Evolutionary conservation across 1,140 invertebrate species (phyloP).

Genomic region (Bicyclus anynana): DNA sequence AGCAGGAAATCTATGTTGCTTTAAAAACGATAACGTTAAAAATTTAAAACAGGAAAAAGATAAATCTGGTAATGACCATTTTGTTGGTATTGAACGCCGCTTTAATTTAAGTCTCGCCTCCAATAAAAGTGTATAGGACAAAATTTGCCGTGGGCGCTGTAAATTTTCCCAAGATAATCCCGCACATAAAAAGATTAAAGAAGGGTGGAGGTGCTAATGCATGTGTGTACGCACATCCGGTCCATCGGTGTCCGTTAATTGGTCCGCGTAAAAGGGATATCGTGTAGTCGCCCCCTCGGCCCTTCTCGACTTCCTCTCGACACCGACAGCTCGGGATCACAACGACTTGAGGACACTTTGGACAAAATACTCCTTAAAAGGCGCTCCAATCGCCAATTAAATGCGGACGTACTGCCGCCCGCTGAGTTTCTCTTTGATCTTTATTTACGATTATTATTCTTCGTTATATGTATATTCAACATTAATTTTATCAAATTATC

Average conservation of each 20-base stretch:
- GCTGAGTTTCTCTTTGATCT: constrained; percentile 36
- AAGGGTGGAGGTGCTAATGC: constrained; percentile 70
- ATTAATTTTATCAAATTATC: constrained; percentile 7
- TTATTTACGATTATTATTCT: constrained; percentile 30
- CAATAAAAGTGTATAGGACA: constrained; percentile 5
- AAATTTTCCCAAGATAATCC: constrained; percentile 51
- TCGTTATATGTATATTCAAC: not conserved
- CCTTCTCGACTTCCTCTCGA: constrained; percentile 51
- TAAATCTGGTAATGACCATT: not conserved
- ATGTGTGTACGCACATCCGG: constrained; percentile 67
- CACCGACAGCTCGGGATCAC: constrained; percentile 44
- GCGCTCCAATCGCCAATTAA: constrained; percentile 42
- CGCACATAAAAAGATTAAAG: constrained; percentile 65
- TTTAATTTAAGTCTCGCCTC: not conserved
- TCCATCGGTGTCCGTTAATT: constrained; percentile 70
- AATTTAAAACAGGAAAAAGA: constrained; percentile 9
- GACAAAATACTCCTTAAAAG: constrained; percentile 46
- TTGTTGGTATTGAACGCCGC: not conserved
- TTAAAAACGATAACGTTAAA: constrained; percentile 9
- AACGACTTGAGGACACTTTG: constrained; percentile 34
- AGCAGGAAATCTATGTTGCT: constrained; percentile 22
- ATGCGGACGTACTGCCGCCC: constrained; percentile 31
- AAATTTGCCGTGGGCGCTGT: constrained; percentile 30
- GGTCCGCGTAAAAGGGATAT: constrained; percentile 74
- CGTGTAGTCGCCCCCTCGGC: constrained; percentile 57